Evolutionary conservation across 2,113 vertebrate genomes (phyloP).

Genomic region (Actenoides lindsayi): DNA sequence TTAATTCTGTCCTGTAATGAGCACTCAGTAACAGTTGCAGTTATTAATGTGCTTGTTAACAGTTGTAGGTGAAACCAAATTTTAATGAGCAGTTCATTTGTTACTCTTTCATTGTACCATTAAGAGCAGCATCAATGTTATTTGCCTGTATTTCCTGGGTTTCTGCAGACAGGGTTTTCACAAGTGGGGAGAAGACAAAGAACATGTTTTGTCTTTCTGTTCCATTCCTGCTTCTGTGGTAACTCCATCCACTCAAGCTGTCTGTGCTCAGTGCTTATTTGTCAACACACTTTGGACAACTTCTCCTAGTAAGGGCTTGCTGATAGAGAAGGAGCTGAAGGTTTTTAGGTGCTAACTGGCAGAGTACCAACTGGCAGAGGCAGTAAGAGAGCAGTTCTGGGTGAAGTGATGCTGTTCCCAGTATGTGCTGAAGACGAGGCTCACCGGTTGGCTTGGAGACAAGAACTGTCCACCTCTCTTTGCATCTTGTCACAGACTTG

Average conservation of each 20-base stretch:
- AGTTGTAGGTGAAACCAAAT: not conserved
- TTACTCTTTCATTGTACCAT: not conserved
- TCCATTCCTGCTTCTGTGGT: not conserved
- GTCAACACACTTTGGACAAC: not conserved
- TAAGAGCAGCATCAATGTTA: not conserved
- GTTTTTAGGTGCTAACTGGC: not conserved
- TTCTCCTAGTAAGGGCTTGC: not conserved
- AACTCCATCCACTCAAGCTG: not conserved
- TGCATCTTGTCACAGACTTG: not conserved
- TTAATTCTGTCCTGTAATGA: not conserved
- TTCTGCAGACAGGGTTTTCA: not conserved
- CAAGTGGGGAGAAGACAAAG: not conserved
- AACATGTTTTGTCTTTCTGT: not conserved
- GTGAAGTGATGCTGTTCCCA: not conserved
- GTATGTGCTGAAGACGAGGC: accelerated
- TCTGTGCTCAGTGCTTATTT: not conserved
- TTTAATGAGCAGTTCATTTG: not conserved
- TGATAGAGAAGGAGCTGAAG: not conserved
- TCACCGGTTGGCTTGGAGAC: not conserved
- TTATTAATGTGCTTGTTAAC: not conserved
- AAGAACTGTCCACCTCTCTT: not conserved
- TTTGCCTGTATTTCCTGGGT: not conserved
- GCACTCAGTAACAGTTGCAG: not conserved
- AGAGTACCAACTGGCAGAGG: not conserved
- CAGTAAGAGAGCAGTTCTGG: accelerated